Evolutionary conservation across 1,140 invertebrate species (phyloP).

Genomic region (Brachionus koreanus): DNA sequence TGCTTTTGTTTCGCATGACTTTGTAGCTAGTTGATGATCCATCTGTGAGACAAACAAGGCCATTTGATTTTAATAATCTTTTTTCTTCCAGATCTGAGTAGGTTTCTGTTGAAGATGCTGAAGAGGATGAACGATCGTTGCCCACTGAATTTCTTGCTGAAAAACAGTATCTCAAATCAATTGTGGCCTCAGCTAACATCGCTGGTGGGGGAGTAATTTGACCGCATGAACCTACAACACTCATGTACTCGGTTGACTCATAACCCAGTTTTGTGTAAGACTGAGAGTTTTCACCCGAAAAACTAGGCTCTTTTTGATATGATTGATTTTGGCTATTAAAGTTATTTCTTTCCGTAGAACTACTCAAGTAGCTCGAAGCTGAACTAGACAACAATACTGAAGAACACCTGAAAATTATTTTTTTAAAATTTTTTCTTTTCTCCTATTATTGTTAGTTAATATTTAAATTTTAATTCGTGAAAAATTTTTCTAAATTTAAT

Average conservation of each 20-base stretch:
- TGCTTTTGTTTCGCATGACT: background rate
- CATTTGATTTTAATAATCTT: background rate
- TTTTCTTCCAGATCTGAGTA: constrained; percentile 23
- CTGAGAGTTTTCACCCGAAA: background rate
- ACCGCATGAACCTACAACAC: background rate
- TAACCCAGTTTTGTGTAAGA: constrained; percentile 9
- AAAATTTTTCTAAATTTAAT: background rate
- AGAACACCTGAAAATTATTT: constrained; percentile 3
- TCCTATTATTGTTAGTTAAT: background rate
- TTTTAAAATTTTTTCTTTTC: background rate
- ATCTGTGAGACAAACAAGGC: constrained; percentile 40
- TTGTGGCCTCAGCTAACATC: background rate
- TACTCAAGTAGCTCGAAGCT: background rate
- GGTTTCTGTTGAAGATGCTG: constrained; percentile 4
- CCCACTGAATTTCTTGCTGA: background rate
- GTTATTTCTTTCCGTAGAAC: background rate
- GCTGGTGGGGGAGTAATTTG: background rate
- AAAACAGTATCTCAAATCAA: constrained; percentile 25
- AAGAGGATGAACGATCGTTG: background rate
- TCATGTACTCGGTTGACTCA: constrained; percentile 30
- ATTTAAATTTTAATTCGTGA: constrained; percentile 17
- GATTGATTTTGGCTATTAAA: background rate
- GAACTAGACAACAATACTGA: background rate
- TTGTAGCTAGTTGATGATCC: constrained; percentile 40
- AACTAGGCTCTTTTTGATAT: constrained; percentile 4